phyloP scores from a whole-genome alignment of 2,797 vertebrate species.

The Cirrhinus molitorella region DNA sequence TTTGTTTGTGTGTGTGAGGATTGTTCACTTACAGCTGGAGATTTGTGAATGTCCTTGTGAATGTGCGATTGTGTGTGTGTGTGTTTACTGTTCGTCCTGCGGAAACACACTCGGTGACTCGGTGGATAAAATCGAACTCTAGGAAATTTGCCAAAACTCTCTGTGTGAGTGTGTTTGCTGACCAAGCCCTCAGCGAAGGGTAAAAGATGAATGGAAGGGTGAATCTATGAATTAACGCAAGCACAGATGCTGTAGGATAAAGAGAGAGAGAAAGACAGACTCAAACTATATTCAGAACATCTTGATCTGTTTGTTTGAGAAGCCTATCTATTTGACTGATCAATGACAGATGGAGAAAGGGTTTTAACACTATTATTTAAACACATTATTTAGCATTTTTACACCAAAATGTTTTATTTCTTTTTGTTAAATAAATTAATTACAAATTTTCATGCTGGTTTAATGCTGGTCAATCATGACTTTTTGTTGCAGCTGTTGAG shows the following conservation, averaged over 20 bases:
- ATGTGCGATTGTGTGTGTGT: background rate
- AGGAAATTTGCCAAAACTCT: slow-evolving; percentile 51
- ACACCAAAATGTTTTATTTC: background rate
- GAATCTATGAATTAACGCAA: background rate
- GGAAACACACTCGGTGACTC: slow-evolving; percentile 42
- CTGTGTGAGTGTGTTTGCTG: slow-evolving; percentile 37
- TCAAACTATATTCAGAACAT: background rate
- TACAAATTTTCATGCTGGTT: background rate
- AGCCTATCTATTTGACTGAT: background rate
- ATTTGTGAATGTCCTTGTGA: slow-evolving; percentile 24
- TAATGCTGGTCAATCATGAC: background rate
- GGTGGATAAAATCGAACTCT: slow-evolving; percentile 32
- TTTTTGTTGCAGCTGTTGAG: background rate
- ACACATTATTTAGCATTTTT: background rate
- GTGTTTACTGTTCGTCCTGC: background rate
- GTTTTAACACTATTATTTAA: background rate
- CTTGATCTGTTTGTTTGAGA: background rate
- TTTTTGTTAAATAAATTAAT: background rate
- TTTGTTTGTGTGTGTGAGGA: background rate
- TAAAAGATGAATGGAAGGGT: slow-evolving; percentile 8
- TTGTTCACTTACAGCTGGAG: background rate
- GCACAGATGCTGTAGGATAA: too few relatives aligned
- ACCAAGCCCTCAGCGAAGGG: background rate
- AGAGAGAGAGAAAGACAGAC: background rate
- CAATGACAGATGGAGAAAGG: background rate